Evolutionary conservation across 2,797 vertebrate species (phyloP), one percentile per base, ranked within the genome.

Genomic region (Cossypha dichroa): DNA sequence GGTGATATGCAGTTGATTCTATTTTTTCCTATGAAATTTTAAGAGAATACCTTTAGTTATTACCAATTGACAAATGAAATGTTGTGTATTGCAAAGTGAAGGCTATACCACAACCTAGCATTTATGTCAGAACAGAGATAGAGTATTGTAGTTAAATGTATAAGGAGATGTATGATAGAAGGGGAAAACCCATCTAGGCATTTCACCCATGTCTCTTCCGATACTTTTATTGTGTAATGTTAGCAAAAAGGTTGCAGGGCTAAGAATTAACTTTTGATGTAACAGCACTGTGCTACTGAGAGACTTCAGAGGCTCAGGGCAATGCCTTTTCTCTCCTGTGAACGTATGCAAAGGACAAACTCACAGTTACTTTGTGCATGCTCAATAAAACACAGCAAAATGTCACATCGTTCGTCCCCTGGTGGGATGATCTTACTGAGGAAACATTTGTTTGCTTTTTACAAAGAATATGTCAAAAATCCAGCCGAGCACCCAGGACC

Each of bases 121-220:
- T 80, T 97, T 92, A 80, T 85, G 54, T 87, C 82, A 95, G 43
- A 94, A 68, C 9, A 81, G 36, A 84, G 92, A 95, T n/a, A 67
- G 46, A 79, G 59, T 90, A 86, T 95, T 97, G 96, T 95, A 97
- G 96, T 97, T 95, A 92, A 88, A 67, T 55, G 28, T 40, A 38
- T 91, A 75, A 95, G 89, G n/a, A 74, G 41, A 64, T 78, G 18
- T 10, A 45, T 68, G 52, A 73, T 79, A 90, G 92, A 34, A 78
- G 73, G 13, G 60, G 45, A 88, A 86, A 91, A 72, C 19, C 46
- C 69, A 84, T 87, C n/a, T 38, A 76, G 40, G 83, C 46, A 51
- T 49, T 88, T 91, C 77, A 74, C 67, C 10, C 20, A 28, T 31
- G 21, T 56, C 94, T 91, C 82, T 66, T 79, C 75, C 91, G 79